phyloP scores from a whole-genome alignment of 2,113 vertebrate species.

The Lamprotornis superbus region DNA sequence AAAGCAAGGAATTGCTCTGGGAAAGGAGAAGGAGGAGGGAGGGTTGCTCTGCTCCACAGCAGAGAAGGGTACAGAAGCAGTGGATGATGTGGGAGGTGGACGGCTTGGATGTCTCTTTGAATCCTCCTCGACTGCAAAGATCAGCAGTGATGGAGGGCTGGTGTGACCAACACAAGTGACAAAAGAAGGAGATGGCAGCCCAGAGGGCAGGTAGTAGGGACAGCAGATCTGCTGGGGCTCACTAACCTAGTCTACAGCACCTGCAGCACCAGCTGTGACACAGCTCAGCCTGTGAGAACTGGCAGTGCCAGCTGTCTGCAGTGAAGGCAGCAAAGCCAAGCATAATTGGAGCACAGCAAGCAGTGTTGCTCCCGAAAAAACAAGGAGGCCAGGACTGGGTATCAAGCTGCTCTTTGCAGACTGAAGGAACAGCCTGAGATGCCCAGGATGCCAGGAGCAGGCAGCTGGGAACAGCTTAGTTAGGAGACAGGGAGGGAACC shows the following conservation, averaged over 20 bases:
- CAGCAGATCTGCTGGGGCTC: neutral
- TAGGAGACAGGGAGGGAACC: neutral
- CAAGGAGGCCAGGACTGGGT: neutral
- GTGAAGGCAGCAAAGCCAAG: neutral
- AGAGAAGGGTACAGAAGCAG: neutral
- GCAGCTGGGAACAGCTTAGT: neutral
- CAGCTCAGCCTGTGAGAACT: neutral
- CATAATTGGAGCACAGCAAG: neutral
- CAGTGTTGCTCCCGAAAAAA: neutral
- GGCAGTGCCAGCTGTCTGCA: neutral
- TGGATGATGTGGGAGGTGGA: neutral
- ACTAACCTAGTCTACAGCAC: neutral
- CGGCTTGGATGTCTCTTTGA: neutral
- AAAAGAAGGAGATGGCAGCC: neutral
- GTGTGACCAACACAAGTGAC: neutral
- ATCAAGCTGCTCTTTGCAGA: neutral
- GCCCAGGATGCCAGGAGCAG: neutral
- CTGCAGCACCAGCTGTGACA: neutral
- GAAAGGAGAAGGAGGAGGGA: neutral
- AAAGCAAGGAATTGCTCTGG: neutral
- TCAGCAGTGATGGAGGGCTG: accelerated
- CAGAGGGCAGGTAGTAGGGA: neutral
- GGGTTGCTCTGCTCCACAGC: neutral
- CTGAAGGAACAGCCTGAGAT: neutral
- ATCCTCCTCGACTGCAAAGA: neutral